These are phyloP conservation scores for Zaprionus capensis DNA, from an alignment of 1,140 invertebrate genomes.

Conservation along the genomic window DNA sequence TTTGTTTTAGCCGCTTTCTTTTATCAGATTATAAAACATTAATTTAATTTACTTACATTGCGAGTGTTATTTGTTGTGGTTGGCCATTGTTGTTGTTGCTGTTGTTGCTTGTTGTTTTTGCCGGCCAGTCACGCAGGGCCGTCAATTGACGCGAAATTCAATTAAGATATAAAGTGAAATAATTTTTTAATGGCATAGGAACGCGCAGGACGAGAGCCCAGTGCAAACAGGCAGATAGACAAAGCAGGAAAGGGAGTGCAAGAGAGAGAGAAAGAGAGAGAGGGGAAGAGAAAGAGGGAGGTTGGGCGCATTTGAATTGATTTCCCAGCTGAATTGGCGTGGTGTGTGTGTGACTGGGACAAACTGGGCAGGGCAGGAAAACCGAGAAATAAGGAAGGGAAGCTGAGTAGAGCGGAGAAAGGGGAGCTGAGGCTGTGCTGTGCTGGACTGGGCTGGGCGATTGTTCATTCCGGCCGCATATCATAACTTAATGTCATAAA, in stretches of 20 bases:
- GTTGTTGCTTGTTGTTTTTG: constrained; percentile 23
- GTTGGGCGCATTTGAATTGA: constrained; percentile 65
- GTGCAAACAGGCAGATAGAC: neutral
- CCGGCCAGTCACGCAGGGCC: constrained; percentile 51
- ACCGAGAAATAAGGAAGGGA: too few species aligned
- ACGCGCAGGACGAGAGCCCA: constrained; percentile 3
- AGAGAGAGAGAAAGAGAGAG: neutral
- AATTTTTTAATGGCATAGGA: constrained; percentile 76
- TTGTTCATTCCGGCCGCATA: constrained; percentile 31
- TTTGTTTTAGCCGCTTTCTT: constrained; percentile 60
- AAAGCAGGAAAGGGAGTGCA: neutral
- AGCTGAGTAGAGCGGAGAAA: neutral
- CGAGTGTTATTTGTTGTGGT: constrained; percentile 34
- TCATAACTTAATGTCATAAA: constrained; percentile 67
- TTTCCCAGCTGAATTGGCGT: constrained; percentile 66
- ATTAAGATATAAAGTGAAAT: constrained; percentile 79
- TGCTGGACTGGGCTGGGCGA: neutral
- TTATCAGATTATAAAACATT: constrained; percentile 79
- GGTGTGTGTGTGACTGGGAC: constrained; percentile 24
- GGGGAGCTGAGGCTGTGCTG: neutral
- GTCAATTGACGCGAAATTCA: constrained; percentile 74
- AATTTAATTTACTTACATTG: constrained; percentile 73
- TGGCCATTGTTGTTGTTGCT: constrained; percentile 11
- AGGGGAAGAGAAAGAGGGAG: neutral
- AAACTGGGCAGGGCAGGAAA: neutral